Percentiles rank a stretch among this genome's conserved stretches.
phyloP scores from a whole-genome alignment of 2,888 invertebrate genomes.

The Sphinx pinastri region DNA sequence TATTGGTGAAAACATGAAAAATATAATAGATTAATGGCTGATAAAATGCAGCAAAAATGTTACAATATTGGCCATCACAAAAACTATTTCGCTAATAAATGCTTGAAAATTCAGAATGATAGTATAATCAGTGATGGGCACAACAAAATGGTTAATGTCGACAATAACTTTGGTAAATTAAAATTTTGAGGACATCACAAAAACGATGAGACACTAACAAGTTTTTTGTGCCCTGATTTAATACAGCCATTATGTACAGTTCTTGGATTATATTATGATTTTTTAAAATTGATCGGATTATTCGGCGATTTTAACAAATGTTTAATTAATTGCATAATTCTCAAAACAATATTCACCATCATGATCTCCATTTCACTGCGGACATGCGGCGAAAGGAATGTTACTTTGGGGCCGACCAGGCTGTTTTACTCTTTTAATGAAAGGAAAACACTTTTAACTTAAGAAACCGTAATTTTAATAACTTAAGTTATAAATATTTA shows the following conservation, averaged over 20 bases:
- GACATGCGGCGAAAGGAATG: constrained; percentile 82
- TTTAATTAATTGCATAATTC: constrained; percentile 61
- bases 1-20: constrained; percentile 85
- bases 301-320: constrained; percentile 73
- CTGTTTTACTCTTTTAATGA: constrained; percentile 68
- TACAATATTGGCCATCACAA: constrained; percentile 83
- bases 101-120: constrained; percentile 82
- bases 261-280: constrained; percentile 63
- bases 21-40: constrained; percentile 85
- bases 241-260: constrained; percentile 75
- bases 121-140: constrained; percentile 74
- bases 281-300: constrained; percentile 66
- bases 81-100: constrained; percentile 81
- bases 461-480: constrained; percentile 86
- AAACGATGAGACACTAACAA: constrained; percentile 80
- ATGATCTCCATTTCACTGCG: constrained; percentile 80
- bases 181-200: constrained; percentile 72
- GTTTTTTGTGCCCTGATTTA: constrained; percentile 80
- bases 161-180: constrained; percentile 73
- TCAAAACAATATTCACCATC: constrained; percentile 75
- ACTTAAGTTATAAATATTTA: constrained; percentile 86
- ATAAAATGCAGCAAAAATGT: constrained; percentile 84
- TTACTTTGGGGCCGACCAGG: constrained; percentile 80
- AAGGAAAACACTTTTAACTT: constrained; percentile 85
- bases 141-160: constrained; percentile 83